phyloP scores from a whole-genome alignment of 2,113 vertebrate genomes.

The Genyomyrus donnyi region DNA sequence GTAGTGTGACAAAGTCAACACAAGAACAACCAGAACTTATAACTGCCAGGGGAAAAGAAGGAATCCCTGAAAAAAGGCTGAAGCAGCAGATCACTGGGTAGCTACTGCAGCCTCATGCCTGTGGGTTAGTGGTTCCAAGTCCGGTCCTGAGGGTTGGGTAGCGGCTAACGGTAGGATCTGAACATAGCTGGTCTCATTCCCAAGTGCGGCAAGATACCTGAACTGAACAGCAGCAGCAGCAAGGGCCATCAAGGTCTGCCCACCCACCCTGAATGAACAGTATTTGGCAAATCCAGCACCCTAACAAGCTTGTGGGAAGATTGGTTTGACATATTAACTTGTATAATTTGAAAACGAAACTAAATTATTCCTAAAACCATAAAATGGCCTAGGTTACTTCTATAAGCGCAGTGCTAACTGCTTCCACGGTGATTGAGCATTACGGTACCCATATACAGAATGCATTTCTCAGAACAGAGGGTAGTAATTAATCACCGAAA shows the following conservation, averaged over 20 bases:
- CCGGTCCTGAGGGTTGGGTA: not conserved
- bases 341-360: not conserved
- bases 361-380: not conserved
- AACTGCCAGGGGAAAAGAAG: not conserved
- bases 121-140: not conserved
- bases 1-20: slow-evolving; percentile 4
- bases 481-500: slow-evolving; percentile 18
- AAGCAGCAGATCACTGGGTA: not conserved
- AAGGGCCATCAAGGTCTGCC: not conserved
- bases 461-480: slow-evolving; percentile 12
- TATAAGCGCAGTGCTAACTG: not conserved
- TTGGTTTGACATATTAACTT: not conserved
- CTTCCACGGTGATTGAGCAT: not conserved
- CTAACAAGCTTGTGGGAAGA: not conserved
- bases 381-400: not conserved
- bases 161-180: not conserved
- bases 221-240: not conserved
- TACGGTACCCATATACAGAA: not conserved
- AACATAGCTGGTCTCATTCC: not conserved
- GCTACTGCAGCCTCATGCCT: not conserved
- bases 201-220: not conserved
- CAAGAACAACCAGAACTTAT: not conserved
- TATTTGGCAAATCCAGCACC: not conserved
- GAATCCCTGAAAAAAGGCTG: not conserved
- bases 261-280: not conserved